Evolutionary conservation across 2,888 invertebrate genomes (phyloP), one percentile per base, ranked within the genome.

Genomic region (Timema cristinae): DNA sequence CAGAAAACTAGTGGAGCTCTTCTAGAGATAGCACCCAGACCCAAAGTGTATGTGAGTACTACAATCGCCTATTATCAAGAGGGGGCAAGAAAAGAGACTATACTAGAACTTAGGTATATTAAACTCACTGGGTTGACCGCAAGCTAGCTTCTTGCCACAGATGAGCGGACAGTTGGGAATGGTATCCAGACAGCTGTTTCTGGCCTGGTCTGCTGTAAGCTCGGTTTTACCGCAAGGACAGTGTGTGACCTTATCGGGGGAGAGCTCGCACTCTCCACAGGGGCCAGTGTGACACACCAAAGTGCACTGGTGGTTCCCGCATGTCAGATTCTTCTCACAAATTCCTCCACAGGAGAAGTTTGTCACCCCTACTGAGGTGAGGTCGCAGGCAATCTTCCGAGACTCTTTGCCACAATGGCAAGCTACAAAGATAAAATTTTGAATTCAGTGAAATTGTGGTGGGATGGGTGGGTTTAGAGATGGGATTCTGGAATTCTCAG

Each of bases 191-290:
- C 96, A 97, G 9, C 87, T 86, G 68, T 83, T 85, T 73, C 95
- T 86, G 51, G 82, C 81, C 50, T 85, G 83, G n/a, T 79, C 56
- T 78, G 81, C 75, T 83, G 79, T 77, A 32, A 89, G 81, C 0
- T 83, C 80, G 54, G 86, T 88, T 81, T 91, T 89, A 1, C 92
- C 92, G 80, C 95, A 95, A 0, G 90, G 91, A 79, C 95, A 95
- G 56, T 85, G 86, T 7, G 85, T 87, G 10, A 93, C 86, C 51
- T 83, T 79, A 13, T 85, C 83, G 0, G 91, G 89, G 71, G 87
- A 86, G 15, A 87, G 81, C 66, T 82, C 81, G 80, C 95, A 95
- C 0, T 85, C 81, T 7, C 84, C 83, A 79, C 94, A 94, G 1
- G 82, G 80, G 1, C 87, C 91, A 1, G 85, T 81, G 80, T 95